Percentiles rank a stretch among this genome's conserved stretches.
phyloP scores from a whole-genome alignment of 2,113 vertebrate species.

The Protobothrops mucrosquamatus region DNA sequence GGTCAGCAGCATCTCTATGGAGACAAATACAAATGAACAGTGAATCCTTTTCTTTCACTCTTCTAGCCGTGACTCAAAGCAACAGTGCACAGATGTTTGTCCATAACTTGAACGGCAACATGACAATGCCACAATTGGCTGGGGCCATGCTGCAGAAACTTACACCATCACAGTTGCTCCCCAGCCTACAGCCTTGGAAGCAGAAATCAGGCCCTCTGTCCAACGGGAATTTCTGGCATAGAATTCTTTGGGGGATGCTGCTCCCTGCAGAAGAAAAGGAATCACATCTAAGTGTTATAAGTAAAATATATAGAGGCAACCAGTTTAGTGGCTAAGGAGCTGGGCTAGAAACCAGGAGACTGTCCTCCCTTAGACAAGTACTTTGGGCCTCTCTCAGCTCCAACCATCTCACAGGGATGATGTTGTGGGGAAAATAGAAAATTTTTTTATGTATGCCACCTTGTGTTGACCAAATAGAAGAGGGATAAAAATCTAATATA shows the following conservation, averaged over 20 bases:
- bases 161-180: slow-evolving; percentile 98
- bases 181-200: slow-evolving; percentile 96
- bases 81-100: background rate
- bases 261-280: slow-evolving; percentile 71
- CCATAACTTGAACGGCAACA: background rate
- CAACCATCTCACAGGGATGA: background rate
- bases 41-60: background rate
- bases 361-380: background rate
- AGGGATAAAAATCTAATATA: background rate
- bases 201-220: slow-evolving; percentile 96
- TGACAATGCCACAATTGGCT: background rate
- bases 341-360: background rate
- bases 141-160: slow-evolving; percentile 54
- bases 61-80: background rate
- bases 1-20: slow-evolving; percentile 87
- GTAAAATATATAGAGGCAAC: background rate
- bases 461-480: background rate
- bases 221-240: slow-evolving; percentile 97
- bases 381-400: background rate
- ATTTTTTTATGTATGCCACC: background rate
- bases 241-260: slow-evolving; percentile 92
- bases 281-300: background rate
- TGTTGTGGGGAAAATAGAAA: background rate
- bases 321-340: background rate
- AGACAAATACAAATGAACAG: slow-evolving; percentile 1